These are phyloP conservation scores for Thymelicus lineola DNA, from an alignment of 2,888 invertebrate genomes.

Conservation along the genomic window DNA sequence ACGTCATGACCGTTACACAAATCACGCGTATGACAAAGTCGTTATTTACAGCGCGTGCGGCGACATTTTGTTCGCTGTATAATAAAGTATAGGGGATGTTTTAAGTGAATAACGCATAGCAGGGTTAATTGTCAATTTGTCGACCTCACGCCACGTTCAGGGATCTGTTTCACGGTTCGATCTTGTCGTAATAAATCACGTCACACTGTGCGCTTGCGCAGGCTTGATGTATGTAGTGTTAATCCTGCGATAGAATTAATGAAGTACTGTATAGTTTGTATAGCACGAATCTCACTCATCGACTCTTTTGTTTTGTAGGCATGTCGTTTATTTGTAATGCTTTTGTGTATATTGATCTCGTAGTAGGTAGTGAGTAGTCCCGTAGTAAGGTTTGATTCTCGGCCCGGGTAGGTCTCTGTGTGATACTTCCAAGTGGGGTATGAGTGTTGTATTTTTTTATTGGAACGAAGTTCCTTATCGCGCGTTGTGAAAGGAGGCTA, in stretches of 20 bases:
- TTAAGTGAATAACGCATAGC: constrained; percentile 53
- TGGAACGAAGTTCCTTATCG: too few species aligned
- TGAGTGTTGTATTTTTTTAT: too few species aligned
- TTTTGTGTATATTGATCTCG: neutral
- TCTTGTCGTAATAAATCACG: constrained; percentile 70
- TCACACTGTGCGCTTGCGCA: constrained; percentile 57
- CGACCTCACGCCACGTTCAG: constrained; percentile 49
- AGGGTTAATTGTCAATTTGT: constrained; percentile 75
- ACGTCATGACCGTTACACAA: too few species aligned
- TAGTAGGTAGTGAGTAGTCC: neutral
- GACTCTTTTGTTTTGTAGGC: neutral
- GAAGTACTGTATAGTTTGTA: constrained; percentile 36
- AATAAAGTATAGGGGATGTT: constrained; percentile 37
- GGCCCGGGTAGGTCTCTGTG: too few species aligned
- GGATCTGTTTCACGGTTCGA: constrained; percentile 56
- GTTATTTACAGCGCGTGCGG: neutral
- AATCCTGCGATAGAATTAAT: constrained; percentile 56
- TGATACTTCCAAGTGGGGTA: too few species aligned
- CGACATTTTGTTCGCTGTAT: neutral
- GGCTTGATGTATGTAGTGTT: constrained; percentile 63
- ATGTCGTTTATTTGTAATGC: neutral
- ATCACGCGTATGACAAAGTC: too few species aligned
- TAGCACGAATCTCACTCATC: neutral
- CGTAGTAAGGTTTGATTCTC: too few species aligned
- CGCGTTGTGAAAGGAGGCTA: too few species aligned